These are phyloP conservation scores for Pyralis farinalis DNA, from an alignment of 2,888 invertebrate species.

Conservation along the genomic window DNA sequence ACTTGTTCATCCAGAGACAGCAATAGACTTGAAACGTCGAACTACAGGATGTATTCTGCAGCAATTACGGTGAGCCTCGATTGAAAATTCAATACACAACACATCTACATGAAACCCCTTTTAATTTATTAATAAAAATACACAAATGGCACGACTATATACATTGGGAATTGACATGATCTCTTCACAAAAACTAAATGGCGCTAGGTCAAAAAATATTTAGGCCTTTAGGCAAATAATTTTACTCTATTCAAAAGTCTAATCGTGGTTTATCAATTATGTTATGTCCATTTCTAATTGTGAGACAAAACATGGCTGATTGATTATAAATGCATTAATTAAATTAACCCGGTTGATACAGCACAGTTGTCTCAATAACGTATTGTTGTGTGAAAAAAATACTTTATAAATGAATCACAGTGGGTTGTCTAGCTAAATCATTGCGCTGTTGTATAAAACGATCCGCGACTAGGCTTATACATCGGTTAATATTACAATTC, in stretches of 20 bases:
- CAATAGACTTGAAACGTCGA: constrained; percentile 14
- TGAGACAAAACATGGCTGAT: background rate
- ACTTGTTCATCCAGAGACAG: constrained; percentile 6
- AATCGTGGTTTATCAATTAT: background rate
- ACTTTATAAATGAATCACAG: no score
- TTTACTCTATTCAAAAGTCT: constrained; percentile 14
- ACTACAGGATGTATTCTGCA: constrained; percentile 19
- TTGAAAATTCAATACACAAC: constrained; percentile 46
- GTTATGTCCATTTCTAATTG: background rate
- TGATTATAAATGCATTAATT: background rate
- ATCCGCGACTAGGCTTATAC: no score
- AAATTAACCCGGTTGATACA: background rate
- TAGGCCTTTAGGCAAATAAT: constrained; percentile 42
- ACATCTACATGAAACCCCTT: constrained; percentile 46
- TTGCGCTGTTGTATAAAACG: no score
- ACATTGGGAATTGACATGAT: constrained; percentile 76
- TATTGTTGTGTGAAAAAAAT: background rate
- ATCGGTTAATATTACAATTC: no score
- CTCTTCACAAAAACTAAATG: constrained; percentile 37
- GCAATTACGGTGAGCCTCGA: constrained; percentile 39
- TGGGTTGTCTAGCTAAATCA: no score
- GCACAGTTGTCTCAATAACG: background rate
- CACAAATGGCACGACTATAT: constrained; percentile 75
- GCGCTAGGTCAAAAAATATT: constrained; percentile 32
- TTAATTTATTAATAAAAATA: constrained; percentile 44